Evolutionary conservation across 64 coral and sea anemone genomes (phyloP).

Genomic region (Trachythela sp.): DNA sequence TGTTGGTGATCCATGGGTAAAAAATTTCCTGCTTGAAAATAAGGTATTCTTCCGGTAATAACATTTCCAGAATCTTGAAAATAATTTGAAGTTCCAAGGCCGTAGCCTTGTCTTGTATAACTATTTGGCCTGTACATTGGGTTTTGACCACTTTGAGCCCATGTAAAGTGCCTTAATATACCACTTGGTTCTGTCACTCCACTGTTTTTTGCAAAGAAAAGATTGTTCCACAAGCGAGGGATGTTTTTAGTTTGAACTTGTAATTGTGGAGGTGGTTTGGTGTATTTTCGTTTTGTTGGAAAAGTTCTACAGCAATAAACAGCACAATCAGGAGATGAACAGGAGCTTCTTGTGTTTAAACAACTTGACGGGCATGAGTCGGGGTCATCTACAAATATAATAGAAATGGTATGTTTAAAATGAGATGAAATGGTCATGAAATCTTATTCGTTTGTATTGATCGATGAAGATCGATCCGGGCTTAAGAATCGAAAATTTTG

Average conservation of each 20-base stretch:
- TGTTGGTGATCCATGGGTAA: no score
- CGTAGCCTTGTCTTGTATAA: neutral
- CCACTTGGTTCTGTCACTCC: no score
- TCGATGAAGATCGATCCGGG: no score
- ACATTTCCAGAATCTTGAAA: neutral
- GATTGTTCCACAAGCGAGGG: neutral
- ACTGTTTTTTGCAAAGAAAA: neutral
- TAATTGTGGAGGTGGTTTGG: neutral
- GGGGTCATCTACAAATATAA: neutral
- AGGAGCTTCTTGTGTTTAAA: neutral
- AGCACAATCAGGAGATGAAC: neutral
- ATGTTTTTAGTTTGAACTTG: neutral
- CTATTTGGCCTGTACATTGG: neutral
- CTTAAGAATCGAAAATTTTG: no score
- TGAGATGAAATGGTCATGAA: no score
- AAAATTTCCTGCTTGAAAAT: neutral
- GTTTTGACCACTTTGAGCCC: neutral
- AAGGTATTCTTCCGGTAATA: neutral
- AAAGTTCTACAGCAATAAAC: slow-evolving; percentile 15
- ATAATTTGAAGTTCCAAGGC: neutral
- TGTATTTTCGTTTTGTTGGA: neutral
- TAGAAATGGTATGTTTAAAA: neutral
- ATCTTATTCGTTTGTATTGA: no score
- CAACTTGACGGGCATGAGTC: neutral
- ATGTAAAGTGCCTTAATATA: neutral